Evolutionary conservation across 2,797 vertebrate species (phyloP).

Genomic region (Champsocephalus gunnari): DNA sequence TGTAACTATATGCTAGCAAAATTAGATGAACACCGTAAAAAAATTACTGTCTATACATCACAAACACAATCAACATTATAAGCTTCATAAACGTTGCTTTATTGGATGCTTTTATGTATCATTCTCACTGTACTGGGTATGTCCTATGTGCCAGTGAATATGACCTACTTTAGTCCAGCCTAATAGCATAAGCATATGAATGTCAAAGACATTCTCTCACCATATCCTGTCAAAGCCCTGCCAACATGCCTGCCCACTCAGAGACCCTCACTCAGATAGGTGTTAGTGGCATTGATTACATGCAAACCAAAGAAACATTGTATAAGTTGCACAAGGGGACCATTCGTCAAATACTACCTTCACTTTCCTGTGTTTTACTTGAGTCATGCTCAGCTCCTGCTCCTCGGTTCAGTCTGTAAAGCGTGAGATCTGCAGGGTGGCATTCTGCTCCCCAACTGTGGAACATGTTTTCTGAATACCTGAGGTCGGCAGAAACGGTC

Average conservation of each 20-base stretch:
- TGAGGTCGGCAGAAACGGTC: no score
- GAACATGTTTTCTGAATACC: no score
- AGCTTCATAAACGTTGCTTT: constrained; percentile 14
- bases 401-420: constrained; percentile 39
- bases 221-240: constrained; percentile 59
- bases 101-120: constrained; percentile 16
- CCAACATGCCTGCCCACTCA: constrained; percentile 59
- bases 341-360: constrained; percentile 51
- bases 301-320: constrained; percentile 67
- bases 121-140: constrained; percentile 18
- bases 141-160: constrained; percentile 53
- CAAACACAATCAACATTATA: constrained; percentile 3
- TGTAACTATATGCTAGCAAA: constrained; percentile 5
- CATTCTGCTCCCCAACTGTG: constrained; percentile 9
- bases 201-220: constrained; percentile 59
- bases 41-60: not conserved
- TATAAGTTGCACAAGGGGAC: constrained; percentile 55
- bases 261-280: constrained; percentile 38
- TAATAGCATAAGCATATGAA: constrained; percentile 74
- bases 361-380: constrained; percentile 64
- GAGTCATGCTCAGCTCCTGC: constrained; percentile 55
- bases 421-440: constrained; percentile 4
- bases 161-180: constrained; percentile 69
- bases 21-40: constrained; percentile 9
- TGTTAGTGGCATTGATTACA: constrained; percentile 72